Evolutionary conservation across 2,797 vertebrate species (phyloP).

Genomic region (Lepilemur ruficaudatus): DNA sequence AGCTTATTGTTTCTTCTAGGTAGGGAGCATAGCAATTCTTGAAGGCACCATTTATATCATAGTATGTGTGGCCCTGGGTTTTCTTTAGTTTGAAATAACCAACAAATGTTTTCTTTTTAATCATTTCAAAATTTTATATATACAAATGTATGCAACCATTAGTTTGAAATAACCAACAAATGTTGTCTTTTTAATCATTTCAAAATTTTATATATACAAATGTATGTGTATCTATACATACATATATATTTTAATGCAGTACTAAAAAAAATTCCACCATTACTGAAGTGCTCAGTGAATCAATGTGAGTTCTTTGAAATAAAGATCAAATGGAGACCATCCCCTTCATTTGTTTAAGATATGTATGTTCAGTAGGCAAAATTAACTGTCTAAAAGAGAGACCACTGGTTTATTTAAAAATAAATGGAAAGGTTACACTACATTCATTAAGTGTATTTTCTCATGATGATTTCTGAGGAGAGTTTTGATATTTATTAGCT

Average conservation of each 20-base stretch:
- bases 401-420: background rate
- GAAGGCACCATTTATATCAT: background rate
- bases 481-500: background rate
- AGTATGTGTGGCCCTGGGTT: background rate
- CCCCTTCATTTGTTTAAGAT: background rate
- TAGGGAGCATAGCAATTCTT: background rate
- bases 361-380: background rate
- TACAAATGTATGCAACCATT: background rate
- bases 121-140: background rate
- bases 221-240: background rate
- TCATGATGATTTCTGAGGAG: background rate
- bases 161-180: background rate
- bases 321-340: background rate
- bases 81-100: background rate
- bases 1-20: background rate
- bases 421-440: background rate
- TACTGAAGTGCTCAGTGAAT: background rate
- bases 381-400: background rate
- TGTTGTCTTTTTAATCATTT: background rate
- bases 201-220: background rate
- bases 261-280: background rate
- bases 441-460: background rate
- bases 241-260: background rate
- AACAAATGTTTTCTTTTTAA: background rate
- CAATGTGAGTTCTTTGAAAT: background rate